Conservation (phyloP, 2,797 vertebrate genomes). For the Myripristis murdjan region DNA sequence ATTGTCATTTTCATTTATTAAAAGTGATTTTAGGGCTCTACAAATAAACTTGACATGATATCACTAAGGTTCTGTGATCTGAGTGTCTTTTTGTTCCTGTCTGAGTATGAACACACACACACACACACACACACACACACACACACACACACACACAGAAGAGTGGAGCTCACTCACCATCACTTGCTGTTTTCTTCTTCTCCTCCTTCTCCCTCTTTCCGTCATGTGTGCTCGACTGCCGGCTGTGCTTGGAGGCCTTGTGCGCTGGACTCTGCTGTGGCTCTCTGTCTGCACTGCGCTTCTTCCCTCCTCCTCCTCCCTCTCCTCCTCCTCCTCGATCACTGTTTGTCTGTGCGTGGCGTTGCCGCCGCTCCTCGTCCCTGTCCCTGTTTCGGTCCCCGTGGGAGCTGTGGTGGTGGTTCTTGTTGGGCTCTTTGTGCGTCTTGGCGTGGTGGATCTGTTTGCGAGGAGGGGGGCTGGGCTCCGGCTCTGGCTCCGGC, state of each 20-base stretch:
- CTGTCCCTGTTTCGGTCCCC: slow-evolving; percentile 62
- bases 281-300: slow-evolving; percentile 67
- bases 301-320: slow-evolving; percentile 65
- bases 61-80: no score
- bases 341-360: slow-evolving; percentile 66
- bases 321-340: slow-evolving; percentile 43
- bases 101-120: not conserved
- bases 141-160: not conserved
- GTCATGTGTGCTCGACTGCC: slow-evolving; percentile 73
- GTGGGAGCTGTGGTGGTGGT: slow-evolving; percentile 72
- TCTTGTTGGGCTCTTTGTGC: slow-evolving; percentile 75
- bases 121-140: not conserved
- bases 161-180: slow-evolving; percentile 78
- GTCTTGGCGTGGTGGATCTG: slow-evolving; percentile 76
- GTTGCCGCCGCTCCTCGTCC: slow-evolving; percentile 74
- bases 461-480: slow-evolving; percentile 76
- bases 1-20: no score
- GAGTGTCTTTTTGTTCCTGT: not conserved
- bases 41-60: no score
- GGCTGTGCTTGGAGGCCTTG: slow-evolving; percentile 80
- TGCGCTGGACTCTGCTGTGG: slow-evolving; percentile 76
- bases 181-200: slow-evolving; percentile 78
- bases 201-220: slow-evolving; percentile 72
- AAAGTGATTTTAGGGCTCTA: no score
- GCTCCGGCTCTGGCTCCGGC: slow-evolving; percentile 40